Base-by-base conservation (phyloP, 2,888 invertebrate species). In the Eupithecia abbreviata region DNA sequence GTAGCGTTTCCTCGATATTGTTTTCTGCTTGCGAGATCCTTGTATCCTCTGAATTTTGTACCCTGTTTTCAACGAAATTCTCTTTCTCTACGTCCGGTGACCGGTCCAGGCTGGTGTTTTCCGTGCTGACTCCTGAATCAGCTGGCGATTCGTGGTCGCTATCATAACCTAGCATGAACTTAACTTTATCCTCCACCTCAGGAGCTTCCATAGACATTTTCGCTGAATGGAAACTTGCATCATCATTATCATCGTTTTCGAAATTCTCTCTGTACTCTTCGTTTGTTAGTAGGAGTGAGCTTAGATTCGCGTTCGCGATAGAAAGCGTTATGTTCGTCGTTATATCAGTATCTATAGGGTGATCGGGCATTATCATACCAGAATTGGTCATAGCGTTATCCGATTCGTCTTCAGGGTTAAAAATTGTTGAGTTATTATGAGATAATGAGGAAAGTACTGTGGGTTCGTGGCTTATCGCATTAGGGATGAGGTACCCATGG, bases 41-140 rank as follows among this genome's bases (percentile, higher is more conserved):
- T 65, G 69, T 69, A 12, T 71, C 47, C 13, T 13, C 30, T 9
- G 55, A 30, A 70, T 3, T 77, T 72, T 93, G 82, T 85, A 93
- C 93, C 88, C 93, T 91, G 89, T 94, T 95, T 81, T 92, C 89
- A 89, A 93, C 92, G 80, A 90, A 94, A 76, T 91, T 90, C 71
- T 88, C 90, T 72, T 91, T 90, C 77, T 96, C 96, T 3, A 96
- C 91, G 77, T 96, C 96, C 0, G 96, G 96, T 12, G 96, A 96
- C 85, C 96, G 91, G 87, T 96, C 96, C 85, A 97, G 90, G 84
- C 97, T 97, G 49, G 97, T 97, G 81, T 96, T 97, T 88, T 97
- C 97, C 43, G 97, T 97, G 85, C 97, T 97, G 72, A 97, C 96
- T 0, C 97, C 97, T 0, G 97, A 97, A 87, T 97, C 97, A 0